Evolutionary conservation across 2,113 vertebrate genomes (phyloP).

Genomic region (Aptenodytes forsteri): DNA sequence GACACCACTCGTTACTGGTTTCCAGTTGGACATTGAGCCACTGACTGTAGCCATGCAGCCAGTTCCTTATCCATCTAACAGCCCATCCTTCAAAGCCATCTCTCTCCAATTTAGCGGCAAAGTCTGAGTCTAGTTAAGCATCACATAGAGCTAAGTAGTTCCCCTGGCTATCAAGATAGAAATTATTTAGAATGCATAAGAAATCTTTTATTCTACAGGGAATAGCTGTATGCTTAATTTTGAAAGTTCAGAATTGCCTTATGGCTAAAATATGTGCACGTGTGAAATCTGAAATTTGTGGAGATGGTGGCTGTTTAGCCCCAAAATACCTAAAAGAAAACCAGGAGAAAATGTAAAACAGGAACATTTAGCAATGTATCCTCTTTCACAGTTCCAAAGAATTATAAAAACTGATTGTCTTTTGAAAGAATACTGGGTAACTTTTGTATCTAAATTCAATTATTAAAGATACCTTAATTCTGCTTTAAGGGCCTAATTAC

Average conservation of each 20-base stretch:
- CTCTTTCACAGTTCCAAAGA: background rate
- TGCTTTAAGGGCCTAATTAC: constrained; percentile 18
- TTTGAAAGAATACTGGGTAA: background rate
- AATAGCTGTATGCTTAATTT: constrained; percentile 37
- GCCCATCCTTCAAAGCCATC: background rate
- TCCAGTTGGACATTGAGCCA: background rate
- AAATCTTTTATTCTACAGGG: constrained; percentile 17
- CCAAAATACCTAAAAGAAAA: constrained; percentile 19
- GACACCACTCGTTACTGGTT: background rate
- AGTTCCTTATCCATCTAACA: background rate
- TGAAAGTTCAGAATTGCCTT: constrained; percentile 56
- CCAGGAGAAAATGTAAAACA: background rate
- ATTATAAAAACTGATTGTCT: background rate
- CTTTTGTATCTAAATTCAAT: background rate
- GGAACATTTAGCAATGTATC: background rate
- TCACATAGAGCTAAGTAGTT: background rate
- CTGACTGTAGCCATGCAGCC: background rate
- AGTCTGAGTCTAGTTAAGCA: background rate
- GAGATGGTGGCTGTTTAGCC: constrained; percentile 9
- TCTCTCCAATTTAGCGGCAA: background rate
- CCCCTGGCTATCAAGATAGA: background rate
- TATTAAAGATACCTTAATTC: background rate
- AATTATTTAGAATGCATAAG: constrained; percentile 44
- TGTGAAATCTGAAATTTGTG: constrained; percentile 41
- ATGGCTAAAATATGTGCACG: constrained; percentile 44